Evolutionary conservation across 2,888 invertebrate species (phyloP).

Genomic region (Heliconius cydno): DNA sequence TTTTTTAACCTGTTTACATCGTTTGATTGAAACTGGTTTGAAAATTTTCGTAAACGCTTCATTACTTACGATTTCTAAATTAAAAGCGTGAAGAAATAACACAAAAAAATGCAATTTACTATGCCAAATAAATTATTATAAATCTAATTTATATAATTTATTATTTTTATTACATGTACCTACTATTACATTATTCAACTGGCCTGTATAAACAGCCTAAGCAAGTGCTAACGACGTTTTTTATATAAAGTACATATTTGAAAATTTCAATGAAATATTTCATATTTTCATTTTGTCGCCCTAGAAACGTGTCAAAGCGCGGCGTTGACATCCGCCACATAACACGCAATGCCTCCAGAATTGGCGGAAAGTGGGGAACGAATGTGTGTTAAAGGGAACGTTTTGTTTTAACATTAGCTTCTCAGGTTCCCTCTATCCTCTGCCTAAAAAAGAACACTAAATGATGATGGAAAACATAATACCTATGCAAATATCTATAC

Average conservation of each 20-base stretch:
- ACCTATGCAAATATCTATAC: neutral
- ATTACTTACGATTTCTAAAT: constrained; percentile 27
- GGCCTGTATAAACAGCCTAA: neutral
- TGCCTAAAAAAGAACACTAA: too few relatives aligned
- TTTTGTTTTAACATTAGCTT: too few relatives aligned
- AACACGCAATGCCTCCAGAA: too few relatives aligned
- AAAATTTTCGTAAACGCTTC: constrained; percentile 40
- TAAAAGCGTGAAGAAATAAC: constrained; percentile 10
- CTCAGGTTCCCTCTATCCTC: too few relatives aligned
- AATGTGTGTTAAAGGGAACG: too few relatives aligned
- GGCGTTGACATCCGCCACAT: too few relatives aligned
- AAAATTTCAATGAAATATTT: too few relatives aligned
- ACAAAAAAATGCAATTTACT: neutral
- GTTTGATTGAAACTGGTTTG: constrained; percentile 41
- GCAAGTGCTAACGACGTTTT: neutral
- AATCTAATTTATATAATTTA: constrained; percentile 1
- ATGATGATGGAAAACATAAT: neutral
- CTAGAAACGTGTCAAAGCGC: too few relatives aligned
- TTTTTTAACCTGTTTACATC: constrained; percentile 39
- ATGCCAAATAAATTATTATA: neutral
- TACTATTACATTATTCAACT: neutral
- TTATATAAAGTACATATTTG: neutral
- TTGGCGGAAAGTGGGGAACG: too few relatives aligned
- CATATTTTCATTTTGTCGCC: too few relatives aligned
- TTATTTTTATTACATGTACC: neutral